Conservation (phyloP, 2,113 vertebrate genomes). For the Burhinus bistriatus region DNA sequence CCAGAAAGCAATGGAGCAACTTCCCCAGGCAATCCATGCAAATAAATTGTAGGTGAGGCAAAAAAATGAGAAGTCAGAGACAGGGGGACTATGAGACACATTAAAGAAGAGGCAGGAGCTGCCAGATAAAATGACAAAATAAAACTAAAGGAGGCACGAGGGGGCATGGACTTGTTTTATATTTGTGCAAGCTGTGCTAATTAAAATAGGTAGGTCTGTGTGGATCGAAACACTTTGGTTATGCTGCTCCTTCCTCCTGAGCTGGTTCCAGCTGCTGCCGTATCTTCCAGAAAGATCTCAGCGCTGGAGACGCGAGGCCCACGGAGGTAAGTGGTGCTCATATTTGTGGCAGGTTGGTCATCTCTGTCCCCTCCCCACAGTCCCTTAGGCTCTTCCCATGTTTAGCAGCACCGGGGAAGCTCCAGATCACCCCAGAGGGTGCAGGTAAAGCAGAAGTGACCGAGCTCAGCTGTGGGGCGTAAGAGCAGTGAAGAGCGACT, state of each 20-base stretch:
- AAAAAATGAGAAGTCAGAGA: not conserved
- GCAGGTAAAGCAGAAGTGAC: not conserved
- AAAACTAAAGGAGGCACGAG: not conserved
- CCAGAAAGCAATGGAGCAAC: not conserved
- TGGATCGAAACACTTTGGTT: not conserved
- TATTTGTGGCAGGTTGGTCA: accelerated
- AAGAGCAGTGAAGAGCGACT: not conserved
- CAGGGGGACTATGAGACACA: not conserved
- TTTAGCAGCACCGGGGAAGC: not conserved
- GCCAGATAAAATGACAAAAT: not conserved
- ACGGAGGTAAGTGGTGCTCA: not conserved
- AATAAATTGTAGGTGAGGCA: not conserved
- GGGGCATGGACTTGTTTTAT: not conserved
- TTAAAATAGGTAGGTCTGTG: not conserved
- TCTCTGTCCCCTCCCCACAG: not conserved
- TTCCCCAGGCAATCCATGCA: accelerated
- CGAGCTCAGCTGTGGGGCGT: not conserved
- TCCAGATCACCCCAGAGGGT: not conserved
- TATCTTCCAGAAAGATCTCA: not conserved
- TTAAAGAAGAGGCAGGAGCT: not conserved
- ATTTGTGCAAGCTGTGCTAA: accelerated
- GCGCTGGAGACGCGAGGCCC: accelerated
- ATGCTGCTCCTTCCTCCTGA: not conserved
- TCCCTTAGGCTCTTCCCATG: not conserved
- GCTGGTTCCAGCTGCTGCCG: not conserved